Evolutionary conservation across 1,140 invertebrate genomes (phyloP).

Genomic region (Belonocnema kinseyi): DNA sequence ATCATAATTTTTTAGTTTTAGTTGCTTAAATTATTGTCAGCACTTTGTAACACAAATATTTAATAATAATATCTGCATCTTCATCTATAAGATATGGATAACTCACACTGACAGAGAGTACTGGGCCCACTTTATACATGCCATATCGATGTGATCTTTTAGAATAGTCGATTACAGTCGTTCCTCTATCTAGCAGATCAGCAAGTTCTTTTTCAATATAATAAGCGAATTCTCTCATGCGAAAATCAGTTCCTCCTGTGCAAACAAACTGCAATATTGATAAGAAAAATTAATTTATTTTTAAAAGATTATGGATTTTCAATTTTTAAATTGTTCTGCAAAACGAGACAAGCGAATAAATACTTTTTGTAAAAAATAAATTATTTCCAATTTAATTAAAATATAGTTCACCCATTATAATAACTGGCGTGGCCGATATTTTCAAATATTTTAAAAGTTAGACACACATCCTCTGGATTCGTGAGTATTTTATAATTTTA

Average conservation of each 20-base stretch:
- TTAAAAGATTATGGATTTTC: not conserved
- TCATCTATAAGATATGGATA: constrained; percentile 32
- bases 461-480: too few relatives aligned
- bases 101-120: constrained; percentile 94
- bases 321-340: not conserved
- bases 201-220: constrained; percentile 94
- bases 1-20: too few relatives aligned
- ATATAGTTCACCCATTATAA: too few relatives aligned
- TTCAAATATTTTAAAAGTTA: too few relatives aligned
- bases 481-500: too few relatives aligned
- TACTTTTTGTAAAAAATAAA: too few relatives aligned
- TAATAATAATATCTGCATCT: not conserved
- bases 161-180: constrained; percentile 91
- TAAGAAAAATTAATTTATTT: constrained; percentile 36
- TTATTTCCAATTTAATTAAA: too few relatives aligned
- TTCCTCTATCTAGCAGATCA: constrained; percentile 91
- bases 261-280: constrained; percentile 89
- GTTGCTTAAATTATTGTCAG: too few relatives aligned
- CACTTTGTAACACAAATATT: not conserved
- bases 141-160: constrained; percentile 95
- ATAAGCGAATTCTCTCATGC: constrained; percentile 95
- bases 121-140: constrained; percentile 98
- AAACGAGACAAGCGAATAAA: too few relatives aligned
- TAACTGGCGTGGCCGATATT: too few relatives aligned
- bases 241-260: constrained; percentile 96